Evolutionary conservation across 1,140 invertebrate species (phyloP).

Genomic region (Drosophila carrolli): DNA sequence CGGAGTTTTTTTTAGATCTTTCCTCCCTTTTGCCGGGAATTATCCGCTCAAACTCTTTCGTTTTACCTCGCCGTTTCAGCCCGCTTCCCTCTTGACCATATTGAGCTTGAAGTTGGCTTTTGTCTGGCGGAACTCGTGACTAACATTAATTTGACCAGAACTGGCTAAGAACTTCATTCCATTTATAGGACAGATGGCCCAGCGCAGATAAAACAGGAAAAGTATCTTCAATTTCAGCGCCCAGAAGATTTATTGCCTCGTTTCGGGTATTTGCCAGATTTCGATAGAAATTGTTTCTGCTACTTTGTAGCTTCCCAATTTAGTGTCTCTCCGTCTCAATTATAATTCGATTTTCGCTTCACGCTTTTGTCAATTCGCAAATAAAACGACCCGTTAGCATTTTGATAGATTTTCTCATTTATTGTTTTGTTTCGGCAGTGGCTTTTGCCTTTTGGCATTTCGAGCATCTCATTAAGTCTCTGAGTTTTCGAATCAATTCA

Average conservation of each 20-base stretch:
- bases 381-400: constrained; percentile 56
- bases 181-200: constrained; percentile 61
- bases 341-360: constrained; percentile 59
- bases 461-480: constrained; percentile 64
- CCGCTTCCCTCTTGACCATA: constrained; percentile 49
- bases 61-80: constrained; percentile 8
- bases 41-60: constrained; percentile 59
- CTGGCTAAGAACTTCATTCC: constrained; percentile 57
- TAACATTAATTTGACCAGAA: constrained; percentile 78
- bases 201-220: constrained; percentile 58
- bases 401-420: constrained; percentile 56
- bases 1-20: constrained; percentile 25
- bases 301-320: constrained; percentile 14
- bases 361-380: constrained; percentile 53
- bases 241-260: constrained; percentile 67
- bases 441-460: constrained; percentile 23
- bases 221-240: constrained; percentile 66
- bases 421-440: constrained; percentile 39
- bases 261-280: constrained; percentile 71
- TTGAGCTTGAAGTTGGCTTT: constrained; percentile 71
- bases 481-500: constrained; percentile 28
- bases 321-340: constrained; percentile 27
- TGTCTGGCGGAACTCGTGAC: constrained; percentile 63
- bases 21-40: constrained; percentile 31
- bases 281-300: constrained; percentile 33